Percentiles rank a stretch among this genome's conserved stretches.
These are phyloP conservation scores for Sinotaia quadrata DNA, from an alignment of 2,888 invertebrate species.

Conservation along the genomic window DNA sequence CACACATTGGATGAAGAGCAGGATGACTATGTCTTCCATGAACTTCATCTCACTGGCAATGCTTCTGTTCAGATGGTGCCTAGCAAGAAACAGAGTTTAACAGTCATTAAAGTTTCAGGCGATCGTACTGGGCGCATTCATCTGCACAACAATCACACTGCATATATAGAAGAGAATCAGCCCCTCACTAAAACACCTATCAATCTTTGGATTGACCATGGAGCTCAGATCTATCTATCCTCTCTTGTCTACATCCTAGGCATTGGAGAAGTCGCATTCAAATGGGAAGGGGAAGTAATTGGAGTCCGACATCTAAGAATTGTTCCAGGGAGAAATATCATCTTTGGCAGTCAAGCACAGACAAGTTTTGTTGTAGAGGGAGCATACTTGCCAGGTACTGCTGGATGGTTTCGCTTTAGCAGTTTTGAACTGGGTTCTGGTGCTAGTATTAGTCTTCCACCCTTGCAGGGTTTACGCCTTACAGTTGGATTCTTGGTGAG, in stretches of 20 bases:
- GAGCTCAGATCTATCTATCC: constrained; percentile 47
- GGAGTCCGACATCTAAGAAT: constrained; percentile 55
- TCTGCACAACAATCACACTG: constrained; percentile 42
- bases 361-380: constrained; percentile 48
- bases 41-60: constrained; percentile 47
- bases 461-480: constrained; percentile 50
- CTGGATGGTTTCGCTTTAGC: constrained; percentile 52
- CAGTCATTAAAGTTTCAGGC: constrained; percentile 44
- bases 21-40: constrained; percentile 48
- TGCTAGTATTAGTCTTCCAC: constrained; percentile 48
- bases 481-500: constrained; percentile 57
- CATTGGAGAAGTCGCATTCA: constrained; percentile 54
- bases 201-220: constrained; percentile 56
- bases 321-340: constrained; percentile 50
- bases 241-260: constrained; percentile 56
- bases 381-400: constrained; percentile 38
- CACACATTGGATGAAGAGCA: constrained; percentile 50
- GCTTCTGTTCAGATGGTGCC: constrained; percentile 50
- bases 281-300: constrained; percentile 59
- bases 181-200: constrained; percentile 46
- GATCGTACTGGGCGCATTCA: constrained; percentile 54
- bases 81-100: constrained; percentile 29
- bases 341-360: constrained; percentile 48
- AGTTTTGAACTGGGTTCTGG: constrained; percentile 54
- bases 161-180: constrained; percentile 45